A percentile compares a stretch with the other conserved stretches of the same genome.
Evolutionary conservation across 2,113 vertebrate species (phyloP).

Genomic region (Tinamus guttatus): DNA sequence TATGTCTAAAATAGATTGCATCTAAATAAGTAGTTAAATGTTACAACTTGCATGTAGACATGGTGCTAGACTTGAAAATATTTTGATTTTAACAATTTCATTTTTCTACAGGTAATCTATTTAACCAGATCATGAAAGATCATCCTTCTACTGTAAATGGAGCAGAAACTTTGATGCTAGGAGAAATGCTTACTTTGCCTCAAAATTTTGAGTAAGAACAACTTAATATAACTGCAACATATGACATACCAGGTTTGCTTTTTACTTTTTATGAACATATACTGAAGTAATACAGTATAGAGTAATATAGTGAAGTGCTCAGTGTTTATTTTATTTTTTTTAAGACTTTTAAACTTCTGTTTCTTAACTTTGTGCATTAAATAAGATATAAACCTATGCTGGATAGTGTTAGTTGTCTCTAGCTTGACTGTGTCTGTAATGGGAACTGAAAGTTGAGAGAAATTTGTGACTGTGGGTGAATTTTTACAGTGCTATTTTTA

Average conservation of each 20-base stretch:
- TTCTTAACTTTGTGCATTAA: background rate
- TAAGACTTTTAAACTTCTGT: no score
- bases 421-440: background rate
- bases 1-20: background rate
- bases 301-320: background rate
- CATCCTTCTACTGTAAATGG: conserved; percentile 96
- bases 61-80: background rate
- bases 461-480: background rate
- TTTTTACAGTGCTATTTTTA: background rate
- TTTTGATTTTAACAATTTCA: background rate
- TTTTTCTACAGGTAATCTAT: conserved; percentile 85
- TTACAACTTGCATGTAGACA: background rate
- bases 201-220: conserved; percentile 96
- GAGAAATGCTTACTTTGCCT: conserved; percentile 97
- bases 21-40: background rate
- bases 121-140: conserved; percentile 91
- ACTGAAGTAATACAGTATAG: no score
- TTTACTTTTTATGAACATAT: background rate
- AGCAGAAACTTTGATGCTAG: conserved; percentile 94
- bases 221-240: background rate
- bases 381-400: background rate
- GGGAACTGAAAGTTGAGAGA: background rate
- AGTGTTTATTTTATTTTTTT: no score
- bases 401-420: background rate
- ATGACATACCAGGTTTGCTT: background rate